Evolutionary conservation across 2,888 invertebrate genomes (phyloP).

Genomic region (Athalia circularis): DNA sequence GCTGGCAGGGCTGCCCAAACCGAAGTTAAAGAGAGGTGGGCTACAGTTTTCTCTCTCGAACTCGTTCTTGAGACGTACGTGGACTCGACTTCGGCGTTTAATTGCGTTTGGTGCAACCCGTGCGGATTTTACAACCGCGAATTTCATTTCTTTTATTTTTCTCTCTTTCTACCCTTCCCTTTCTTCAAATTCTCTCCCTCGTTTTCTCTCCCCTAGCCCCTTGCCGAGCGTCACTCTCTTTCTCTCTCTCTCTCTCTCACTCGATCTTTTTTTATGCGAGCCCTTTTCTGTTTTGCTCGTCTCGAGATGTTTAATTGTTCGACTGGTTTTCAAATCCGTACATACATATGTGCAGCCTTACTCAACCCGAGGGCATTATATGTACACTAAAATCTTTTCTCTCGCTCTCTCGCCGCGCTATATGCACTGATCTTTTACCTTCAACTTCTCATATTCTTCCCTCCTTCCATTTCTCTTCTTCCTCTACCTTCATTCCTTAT

Average conservation of each 20-base stretch:
- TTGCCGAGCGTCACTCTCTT: conserved; percentile 31
- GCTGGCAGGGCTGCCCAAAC: conserved; percentile 71
- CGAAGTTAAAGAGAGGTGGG: conserved; percentile 61
- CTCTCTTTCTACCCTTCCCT: conserved; percentile 46
- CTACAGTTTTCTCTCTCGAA: conserved; percentile 51
- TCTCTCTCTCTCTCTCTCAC: conserved; percentile 28
- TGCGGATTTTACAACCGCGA: conserved; percentile 70
- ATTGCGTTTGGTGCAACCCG: conserved; percentile 71
- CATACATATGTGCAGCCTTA: conserved; percentile 8
- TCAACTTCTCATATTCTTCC: conserved; percentile 20
- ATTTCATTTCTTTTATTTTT: conserved; percentile 64
- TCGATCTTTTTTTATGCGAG: conserved; percentile 30
- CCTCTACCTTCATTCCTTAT: neutral
- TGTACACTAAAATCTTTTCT: conserved; percentile 14
- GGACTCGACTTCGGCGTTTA: conserved; percentile 70
- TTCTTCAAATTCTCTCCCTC: conserved; percentile 47
- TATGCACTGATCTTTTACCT: conserved; percentile 20
- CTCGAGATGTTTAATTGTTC: conserved; percentile 66
- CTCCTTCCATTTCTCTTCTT: neutral
- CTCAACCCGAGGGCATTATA: neutral
- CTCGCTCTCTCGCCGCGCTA: neutral
- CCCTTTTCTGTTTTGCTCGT: conserved; percentile 54
- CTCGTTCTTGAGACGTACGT: conserved; percentile 52
- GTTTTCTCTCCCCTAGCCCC: conserved; percentile 44
- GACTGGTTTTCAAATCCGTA: conserved; percentile 63